Evolutionary conservation across 2,888 invertebrate species (phyloP), one percentile per base, ranked within the genome.

Genomic region (Dugesia japonica): DNA sequence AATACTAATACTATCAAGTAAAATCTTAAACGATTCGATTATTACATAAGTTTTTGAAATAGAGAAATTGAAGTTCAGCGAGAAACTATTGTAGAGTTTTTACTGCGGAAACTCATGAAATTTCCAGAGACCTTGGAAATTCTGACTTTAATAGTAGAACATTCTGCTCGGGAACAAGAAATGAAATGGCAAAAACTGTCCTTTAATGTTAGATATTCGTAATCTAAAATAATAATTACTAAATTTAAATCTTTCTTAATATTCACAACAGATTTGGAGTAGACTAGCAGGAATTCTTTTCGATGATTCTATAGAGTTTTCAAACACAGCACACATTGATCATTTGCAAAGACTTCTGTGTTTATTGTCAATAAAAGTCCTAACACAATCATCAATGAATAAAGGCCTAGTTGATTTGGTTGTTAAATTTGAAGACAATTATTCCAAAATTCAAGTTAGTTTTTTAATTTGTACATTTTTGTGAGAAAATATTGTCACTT

Each of bases 41-140:
- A 20, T 56, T 56, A 56, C 17, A 13, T 56, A 23, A n/a, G n/a
- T 9, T 13, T 20, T 13, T 56, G n/a, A 13, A 9, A 23, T n/a
- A 56, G 56, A n/a, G 56, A 56, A 56, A 56, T 56, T 13, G 56
- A 56, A 56, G 56, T 23, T 20, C 56, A 56, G 56, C n/a, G 56
- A 56, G 56, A 56, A 56, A 23, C 56, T n/a, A n/a, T 56, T 56
- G 56, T 56, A 1, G 56, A 56, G 7, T 56, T 56, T 56, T 56
- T 56, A n/a, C 17, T 56, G 23, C 56, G 56, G n/a, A 56, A 56
- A 56, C 56, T 56, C 17, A 56, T 56, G 7, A 56, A 56, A 56
- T 56, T 9, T 23, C 56, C 56, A 4, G 56, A 56, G 56, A 56
- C 56, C 4, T 56, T 56, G 56, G 56, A 56, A 56, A 56, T 56